A percentile compares a stretch with the other conserved stretches of the same genome.
phyloP scores from a whole-genome alignment of 2,113 vertebrate species.

The Fregetta grallaria region DNA sequence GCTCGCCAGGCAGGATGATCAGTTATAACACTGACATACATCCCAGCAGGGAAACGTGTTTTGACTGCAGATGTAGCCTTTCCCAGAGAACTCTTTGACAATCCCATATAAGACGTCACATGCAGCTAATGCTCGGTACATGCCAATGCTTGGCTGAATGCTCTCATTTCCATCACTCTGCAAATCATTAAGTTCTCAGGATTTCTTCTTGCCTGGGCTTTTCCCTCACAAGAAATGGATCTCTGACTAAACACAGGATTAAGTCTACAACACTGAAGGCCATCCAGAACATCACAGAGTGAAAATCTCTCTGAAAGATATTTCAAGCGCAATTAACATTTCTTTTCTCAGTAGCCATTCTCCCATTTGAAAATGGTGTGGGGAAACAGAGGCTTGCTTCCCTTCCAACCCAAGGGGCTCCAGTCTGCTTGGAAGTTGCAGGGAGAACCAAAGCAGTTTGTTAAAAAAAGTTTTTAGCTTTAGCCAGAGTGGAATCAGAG shows the following conservation, averaged over 20 bases:
- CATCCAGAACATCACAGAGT: not conserved
- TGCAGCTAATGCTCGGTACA: not conserved
- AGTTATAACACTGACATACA: not conserved
- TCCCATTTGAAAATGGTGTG: not conserved
- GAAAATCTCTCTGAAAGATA: not conserved
- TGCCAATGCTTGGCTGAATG: not conserved
- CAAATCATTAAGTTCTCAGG: not conserved
- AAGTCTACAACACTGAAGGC: not conserved
- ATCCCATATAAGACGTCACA: not conserved
- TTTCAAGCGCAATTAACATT: not conserved
- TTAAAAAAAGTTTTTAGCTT: not conserved
- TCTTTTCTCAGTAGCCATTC: not conserved
- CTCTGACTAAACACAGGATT: not conserved
- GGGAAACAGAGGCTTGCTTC: not conserved
- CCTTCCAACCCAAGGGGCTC: not conserved
- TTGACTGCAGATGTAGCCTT: not conserved
- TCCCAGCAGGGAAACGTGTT: not conserved
- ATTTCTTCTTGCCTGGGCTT: not conserved
- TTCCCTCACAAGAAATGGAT: not conserved
- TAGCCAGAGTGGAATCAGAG: not conserved
- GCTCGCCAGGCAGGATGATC: fast-evolving
- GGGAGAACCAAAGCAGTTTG: not conserved
- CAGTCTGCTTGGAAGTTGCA: not conserved
- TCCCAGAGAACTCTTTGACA: not conserved
- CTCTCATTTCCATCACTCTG: not conserved